Base-by-base conservation (phyloP, 2,888 invertebrate species). In the Xylota segnis region DNA sequence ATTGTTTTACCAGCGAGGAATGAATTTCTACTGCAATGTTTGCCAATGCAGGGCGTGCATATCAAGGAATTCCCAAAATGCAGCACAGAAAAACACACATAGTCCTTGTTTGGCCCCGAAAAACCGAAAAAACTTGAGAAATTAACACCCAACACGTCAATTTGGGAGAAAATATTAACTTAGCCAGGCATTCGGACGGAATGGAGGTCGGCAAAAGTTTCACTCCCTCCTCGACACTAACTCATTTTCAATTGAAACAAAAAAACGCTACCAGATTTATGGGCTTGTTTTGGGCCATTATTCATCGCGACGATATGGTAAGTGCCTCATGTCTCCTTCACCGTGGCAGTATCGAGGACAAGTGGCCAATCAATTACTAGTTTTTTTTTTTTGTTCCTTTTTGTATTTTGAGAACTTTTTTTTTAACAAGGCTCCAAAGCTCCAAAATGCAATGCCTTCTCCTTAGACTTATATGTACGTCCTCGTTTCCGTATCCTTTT, bases 91-190 rank as follows among this genome's bases (percentile, higher is more conserved):
- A 43, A 47, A 75, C 12, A n/a, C 54, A 54, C 68, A 74, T 37
- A 9, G 23, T 65, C 14, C 6, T 34, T 68, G 58, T 63, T 16
- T 61, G 32, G 32, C 29, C 6, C 18, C 16, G n/a, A n/a, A n/a
- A n/a, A n/a, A n/a, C 9, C 50, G 29, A 61, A 18, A 34, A 68
- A 61, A 63, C 18, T 75, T 75, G 34, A 12, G 66, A 74, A 74
- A 83, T 83, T 78, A 83, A 83, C 83, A 84, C 74, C 74, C 83
- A 43, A 66, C 66, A 81, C 70, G 76, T 86, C 86, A 86, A 72
- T 81, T 86, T 72, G 66, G 72, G 40, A 72, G 40, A 70, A 76
- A 76, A 82, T 86, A 86, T 81, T 79, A 81, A 76, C 81, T 86
- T 81, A 75, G 23, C 32, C 52, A 37, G 63, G 65, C 43, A 52